A percentile compares a stretch with the other conserved stretches of the same genome.
These are phyloP conservation scores for Cydia strobilella DNA, from an alignment of 1,140 invertebrate genomes.

Conservation along the genomic window DNA sequence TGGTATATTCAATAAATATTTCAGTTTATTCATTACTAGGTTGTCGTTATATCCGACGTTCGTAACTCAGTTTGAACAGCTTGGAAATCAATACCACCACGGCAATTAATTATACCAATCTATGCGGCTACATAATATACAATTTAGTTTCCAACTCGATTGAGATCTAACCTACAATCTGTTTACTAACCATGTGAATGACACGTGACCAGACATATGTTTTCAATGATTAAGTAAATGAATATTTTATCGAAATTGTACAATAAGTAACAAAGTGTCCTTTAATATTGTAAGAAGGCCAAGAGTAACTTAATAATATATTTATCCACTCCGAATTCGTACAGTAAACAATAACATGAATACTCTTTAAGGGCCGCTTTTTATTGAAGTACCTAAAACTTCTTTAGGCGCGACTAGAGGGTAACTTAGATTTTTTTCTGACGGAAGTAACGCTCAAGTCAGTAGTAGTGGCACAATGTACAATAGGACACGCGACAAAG, in stretches of 20 bases:
- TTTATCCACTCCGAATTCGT: not conserved
- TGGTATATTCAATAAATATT: not conserved
- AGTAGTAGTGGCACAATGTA: too few species aligned
- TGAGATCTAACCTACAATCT: conserved; percentile 13
- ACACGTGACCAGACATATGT: not conserved
- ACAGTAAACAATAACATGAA: not conserved
- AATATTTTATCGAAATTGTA: not conserved
- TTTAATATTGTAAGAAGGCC: not conserved
- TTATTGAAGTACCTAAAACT: too few species aligned
- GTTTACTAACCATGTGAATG: conserved; percentile 5
- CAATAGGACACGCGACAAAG: too few species aligned
- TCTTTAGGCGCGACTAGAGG: too few species aligned
- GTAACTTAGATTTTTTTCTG: too few species aligned
- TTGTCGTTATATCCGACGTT: not conserved
- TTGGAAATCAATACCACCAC: conserved; percentile 24
- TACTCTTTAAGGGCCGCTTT: too few species aligned
- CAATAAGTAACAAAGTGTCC: not conserved
- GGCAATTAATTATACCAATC: not conserved
- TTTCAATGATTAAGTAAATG: not conserved
- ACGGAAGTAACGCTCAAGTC: too few species aligned
- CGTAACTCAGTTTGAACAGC: conserved; percentile 10
- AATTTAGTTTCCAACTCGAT: conserved; percentile 12
- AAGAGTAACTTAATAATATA: not conserved
- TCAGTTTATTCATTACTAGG: not conserved
- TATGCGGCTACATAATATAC: not conserved